Base-by-base conservation (phyloP, 2,888 invertebrate genomes). In the Liposcelis brunnea region DNA sequence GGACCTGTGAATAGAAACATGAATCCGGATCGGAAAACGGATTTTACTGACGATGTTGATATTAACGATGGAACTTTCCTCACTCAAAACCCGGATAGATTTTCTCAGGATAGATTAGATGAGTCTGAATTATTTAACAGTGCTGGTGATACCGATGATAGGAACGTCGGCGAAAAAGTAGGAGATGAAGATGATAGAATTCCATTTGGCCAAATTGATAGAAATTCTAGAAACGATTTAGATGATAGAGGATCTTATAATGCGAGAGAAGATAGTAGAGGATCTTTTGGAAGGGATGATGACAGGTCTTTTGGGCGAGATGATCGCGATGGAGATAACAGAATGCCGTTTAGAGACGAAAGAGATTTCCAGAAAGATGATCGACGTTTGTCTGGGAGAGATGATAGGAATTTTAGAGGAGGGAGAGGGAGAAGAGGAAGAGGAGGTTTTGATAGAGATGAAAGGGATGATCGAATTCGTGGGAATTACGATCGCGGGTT, bases 241-340 rank as follows among this genome's bases (percentile, higher is more conserved):
- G n/a, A 40, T 31, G 45, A 45, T n/a, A n/a, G n/a, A n/a, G n/a
- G n/a, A n/a, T n/a, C n/a, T n/a, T n/a, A n/a, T n/a, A n/a, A n/a
- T 37, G 37, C 16, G 2, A 11, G 45, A 40, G 34, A 16, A n/a
- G 37, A n/a, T 11, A 44, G 40, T 10, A 4, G 45, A 36, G 14
- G 40, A 21, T 6, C 32, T 12, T 31, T 33, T 12, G 10, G 43
- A 12, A 14, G 33, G 11, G 15, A 40, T 4, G 19, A 19, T 8
- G 31, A 40, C 2, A 42, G 45, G 37, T 44, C 45, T 16, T 35
- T 31, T 7, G 26, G 49, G 26, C 38, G 5, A 16, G 43, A n/a
- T 16, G 16, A 12, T 44, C 34, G 1, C 15, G n/a, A n/a, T n/a
- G 31, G 11, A n/a, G 10, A 33, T n/a, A 44, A 36, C 14, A 26